A percentile compares a stretch with the other conserved stretches of the same genome.
These are phyloP conservation scores for Chaetodon trifasciatus DNA, from an alignment of 2,797 vertebrate species.

Conservation along the genomic window DNA sequence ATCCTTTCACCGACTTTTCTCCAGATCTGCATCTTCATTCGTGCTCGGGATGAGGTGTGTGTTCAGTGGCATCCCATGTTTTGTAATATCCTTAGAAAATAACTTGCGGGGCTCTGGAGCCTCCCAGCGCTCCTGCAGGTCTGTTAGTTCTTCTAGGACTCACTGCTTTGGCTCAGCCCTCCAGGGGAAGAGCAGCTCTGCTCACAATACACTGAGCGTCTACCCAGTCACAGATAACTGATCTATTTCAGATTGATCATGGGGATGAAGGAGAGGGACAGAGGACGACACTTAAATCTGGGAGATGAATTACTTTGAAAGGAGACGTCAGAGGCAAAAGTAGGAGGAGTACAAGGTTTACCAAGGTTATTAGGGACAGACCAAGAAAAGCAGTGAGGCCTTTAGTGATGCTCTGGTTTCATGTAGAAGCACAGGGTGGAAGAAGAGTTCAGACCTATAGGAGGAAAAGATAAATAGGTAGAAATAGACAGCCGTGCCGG, in stretches of 20 bases:
- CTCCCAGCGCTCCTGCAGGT: conserved; percentile 55
- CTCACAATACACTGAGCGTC: conserved; percentile 12
- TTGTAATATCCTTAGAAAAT: conserved; percentile 51
- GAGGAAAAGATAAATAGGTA: conserved; percentile 90
- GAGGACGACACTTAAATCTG: conserved; percentile 58
- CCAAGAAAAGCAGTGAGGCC: conserved; percentile 99
- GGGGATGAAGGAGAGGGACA: conserved; percentile 47
- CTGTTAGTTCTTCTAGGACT: conserved; percentile 69
- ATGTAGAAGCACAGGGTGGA: conserved; percentile 99
- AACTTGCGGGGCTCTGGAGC: conserved; percentile 45
- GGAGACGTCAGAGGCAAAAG: conserved; percentile 63
- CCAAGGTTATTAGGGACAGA: conserved; percentile 98
- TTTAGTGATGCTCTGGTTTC: conserved; percentile 99
- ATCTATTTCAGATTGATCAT: conserved; percentile 45
- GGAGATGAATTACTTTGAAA: conserved; percentile 60
- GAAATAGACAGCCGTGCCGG: conserved; percentile 76
- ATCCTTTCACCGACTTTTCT: conserved; percentile 41
- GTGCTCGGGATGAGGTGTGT: conserved; percentile 50
- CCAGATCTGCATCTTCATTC: conserved; percentile 11
- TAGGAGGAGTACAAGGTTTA: conserved; percentile 90
- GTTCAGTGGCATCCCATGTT: conserved; percentile 70
- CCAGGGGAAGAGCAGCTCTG: conserved; percentile 31
- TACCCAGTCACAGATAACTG: conserved; percentile 24
- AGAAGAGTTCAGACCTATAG: conserved; percentile 98
- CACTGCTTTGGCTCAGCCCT: conserved; percentile 75